Evolutionary conservation across 2,888 invertebrate species (phyloP).

Genomic region (Drosophila gaucha): DNA sequence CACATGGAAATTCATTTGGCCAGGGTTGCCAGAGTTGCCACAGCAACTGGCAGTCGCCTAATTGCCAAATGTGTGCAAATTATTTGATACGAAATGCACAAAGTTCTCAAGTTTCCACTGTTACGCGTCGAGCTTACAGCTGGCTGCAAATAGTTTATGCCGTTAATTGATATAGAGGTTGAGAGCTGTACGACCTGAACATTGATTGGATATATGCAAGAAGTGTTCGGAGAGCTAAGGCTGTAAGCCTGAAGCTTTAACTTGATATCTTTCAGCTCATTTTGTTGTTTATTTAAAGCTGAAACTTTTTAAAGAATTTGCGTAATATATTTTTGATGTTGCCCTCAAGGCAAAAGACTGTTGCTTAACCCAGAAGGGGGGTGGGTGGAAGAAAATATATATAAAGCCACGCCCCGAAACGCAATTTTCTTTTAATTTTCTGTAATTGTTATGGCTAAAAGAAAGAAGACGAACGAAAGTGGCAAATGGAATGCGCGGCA

Average conservation of each 20-base stretch:
- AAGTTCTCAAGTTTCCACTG: conserved; percentile 15
- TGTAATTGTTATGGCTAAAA: conserved; percentile 55
- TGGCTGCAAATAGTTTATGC: conserved; percentile 10
- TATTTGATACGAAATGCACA: conserved; percentile 20
- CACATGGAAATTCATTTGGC: conserved; percentile 1
- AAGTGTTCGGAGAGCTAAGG: too few species aligned
- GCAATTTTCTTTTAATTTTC: conserved; percentile 66
- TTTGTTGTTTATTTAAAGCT: background rate
- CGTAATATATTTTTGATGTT: conserved; percentile 1
- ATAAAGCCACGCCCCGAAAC: conserved; percentile 28
- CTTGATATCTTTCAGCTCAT: background rate
- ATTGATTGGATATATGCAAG: background rate
- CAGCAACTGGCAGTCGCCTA: conserved; percentile 6
- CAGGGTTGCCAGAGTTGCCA: conserved; percentile 41
- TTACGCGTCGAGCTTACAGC: conserved; percentile 1
- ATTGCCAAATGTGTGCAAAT: conserved; percentile 43
- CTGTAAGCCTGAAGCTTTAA: background rate
- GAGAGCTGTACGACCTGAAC: background rate
- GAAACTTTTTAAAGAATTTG: conserved; percentile 6
- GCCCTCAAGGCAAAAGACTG: background rate
- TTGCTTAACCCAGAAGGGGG: conserved; percentile 1
- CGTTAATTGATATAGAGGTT: conserved; percentile 11
- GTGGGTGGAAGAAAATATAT: conserved; percentile 9
- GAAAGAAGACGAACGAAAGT: conserved; percentile 2
- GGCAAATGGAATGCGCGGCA: conserved; percentile 53